Evolutionary conservation across 2,888 invertebrate genomes (phyloP).

Genomic region (Pediacus dermestoides): DNA sequence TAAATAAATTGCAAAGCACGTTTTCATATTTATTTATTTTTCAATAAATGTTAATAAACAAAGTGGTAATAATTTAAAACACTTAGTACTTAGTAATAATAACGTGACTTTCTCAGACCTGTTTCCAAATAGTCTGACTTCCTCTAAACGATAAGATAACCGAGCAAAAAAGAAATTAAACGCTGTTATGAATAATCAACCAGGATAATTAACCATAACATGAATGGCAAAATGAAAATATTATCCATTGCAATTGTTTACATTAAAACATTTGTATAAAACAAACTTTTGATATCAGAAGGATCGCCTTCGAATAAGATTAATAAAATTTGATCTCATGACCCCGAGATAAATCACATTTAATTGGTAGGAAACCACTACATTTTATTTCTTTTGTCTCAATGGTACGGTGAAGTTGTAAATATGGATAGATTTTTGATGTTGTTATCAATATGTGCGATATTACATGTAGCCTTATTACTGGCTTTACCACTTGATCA

Average conservation of each 20-base stretch:
- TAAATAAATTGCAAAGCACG: no score
- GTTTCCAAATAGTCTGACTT: constrained; percentile 2
- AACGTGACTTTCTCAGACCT: no score
- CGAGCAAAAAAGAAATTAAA: no score
- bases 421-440: constrained; percentile 20
- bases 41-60: no score
- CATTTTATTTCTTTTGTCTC: constrained; percentile 21
- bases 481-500: constrained; percentile 5
- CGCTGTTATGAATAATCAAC: no score
- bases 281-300: constrained; percentile 15
- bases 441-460: constrained; percentile 15
- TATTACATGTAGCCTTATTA: constrained; percentile 17
- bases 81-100: no score
- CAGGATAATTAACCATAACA: neutral
- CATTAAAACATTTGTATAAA: constrained; percentile 4
- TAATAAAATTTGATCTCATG: constrained; percentile 21
- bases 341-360: constrained; percentile 20
- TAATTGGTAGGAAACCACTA: constrained; percentile 17
- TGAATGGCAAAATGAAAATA: constrained; percentile 5
- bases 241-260: constrained; percentile 7
- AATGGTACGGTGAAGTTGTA: constrained; percentile 16
- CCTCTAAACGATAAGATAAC: neutral
- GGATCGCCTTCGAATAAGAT: constrained; percentile 20
- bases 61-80: no score
- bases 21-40: no score